phyloP scores from a whole-genome alignment of 2,113 vertebrate species.

The Lipotes vexillifer region DNA sequence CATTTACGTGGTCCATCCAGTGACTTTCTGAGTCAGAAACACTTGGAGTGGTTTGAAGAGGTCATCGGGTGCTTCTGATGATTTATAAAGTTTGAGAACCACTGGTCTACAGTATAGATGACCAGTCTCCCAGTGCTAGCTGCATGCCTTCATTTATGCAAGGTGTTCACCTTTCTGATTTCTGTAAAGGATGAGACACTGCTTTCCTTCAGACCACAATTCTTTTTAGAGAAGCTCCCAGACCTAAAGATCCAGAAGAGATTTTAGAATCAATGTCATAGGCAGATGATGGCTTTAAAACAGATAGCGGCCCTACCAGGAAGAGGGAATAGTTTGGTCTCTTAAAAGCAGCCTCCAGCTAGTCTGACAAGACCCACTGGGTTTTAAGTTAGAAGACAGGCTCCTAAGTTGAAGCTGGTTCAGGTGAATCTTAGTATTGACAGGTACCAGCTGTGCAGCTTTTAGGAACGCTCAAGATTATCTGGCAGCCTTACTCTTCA shows the following conservation, averaged over 20 bases:
- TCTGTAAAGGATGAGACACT: background rate
- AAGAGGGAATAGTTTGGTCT: constrained; percentile 26
- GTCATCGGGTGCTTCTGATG: background rate
- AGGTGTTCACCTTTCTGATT: background rate
- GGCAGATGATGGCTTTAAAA: constrained; percentile 33
- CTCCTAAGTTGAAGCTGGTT: constrained; percentile 20
- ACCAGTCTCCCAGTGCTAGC: background rate
- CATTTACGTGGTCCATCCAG: background rate
- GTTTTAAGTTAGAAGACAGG: constrained; percentile 4
- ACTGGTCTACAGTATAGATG: background rate
- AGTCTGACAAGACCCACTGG: background rate
- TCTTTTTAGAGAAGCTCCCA: constrained; percentile 20
- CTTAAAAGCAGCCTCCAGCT: constrained; percentile 42
- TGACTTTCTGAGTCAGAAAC: background rate
- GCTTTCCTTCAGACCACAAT: background rate
- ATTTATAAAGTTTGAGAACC: background rate
- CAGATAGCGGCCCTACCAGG: background rate
- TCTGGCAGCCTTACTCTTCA: background rate
- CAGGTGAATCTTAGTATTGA: constrained; percentile 45
- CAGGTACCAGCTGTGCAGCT: constrained; percentile 41
- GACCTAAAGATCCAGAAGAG: background rate
- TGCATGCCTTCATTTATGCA: background rate
- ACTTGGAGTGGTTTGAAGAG: background rate
- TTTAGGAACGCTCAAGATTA: constrained; percentile 11
- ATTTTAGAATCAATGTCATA: constrained; percentile 46